Base-by-base conservation (phyloP, 2,888 invertebrate species). In the Papilio protenor region DNA sequence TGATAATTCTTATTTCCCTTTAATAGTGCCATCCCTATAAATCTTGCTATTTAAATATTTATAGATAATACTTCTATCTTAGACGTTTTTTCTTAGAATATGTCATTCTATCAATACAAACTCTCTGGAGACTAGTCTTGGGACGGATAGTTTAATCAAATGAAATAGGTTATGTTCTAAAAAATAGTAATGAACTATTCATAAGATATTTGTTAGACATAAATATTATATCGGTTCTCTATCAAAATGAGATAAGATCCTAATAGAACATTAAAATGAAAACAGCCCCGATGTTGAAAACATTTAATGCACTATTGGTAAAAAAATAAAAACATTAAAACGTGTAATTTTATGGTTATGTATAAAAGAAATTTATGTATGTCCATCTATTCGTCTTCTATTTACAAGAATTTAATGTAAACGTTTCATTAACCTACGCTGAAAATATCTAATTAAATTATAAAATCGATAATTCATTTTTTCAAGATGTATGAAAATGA, bases 401-500 rank as follows among this genome's bases (percentile, higher is more conserved):
- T 55, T 55, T 55, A 55, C 55, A 55, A n/a, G 2, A 8, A 55
- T 6, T 6, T 16, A 14, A 5, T 16, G 52, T 52, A 12, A 47
- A 47, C 1, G 1, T 49, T 0, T 49, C 40, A 40, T 40, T 40
- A 8, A 40, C 8, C 40, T 8, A 40, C 40, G 8, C 1, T 40
- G 1, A 40, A 49, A 49, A 49, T 14, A 4, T 52, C 18, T 8
- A 55, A 55, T 8, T 55, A 2, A n/a, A 64, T 49, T 61, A 45
- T 66, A 49, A 18, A 16, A 33, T 64, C 73, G 55, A 66, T 66
- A 45, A 73, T 45, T 49, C 40, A 21, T 18, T 45, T 57, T 73
- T 33, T 75, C 73, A 81, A 73, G 80, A 80, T 69, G 49, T 27
- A 71, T 49, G 40, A 45, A 82, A 84, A 85, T 85, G 83, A 85